Percentiles rank a stretch among this genome's conserved stretches.
phyloP scores from a whole-genome alignment of 2,888 invertebrate species.

The Lamproptera curius region DNA sequence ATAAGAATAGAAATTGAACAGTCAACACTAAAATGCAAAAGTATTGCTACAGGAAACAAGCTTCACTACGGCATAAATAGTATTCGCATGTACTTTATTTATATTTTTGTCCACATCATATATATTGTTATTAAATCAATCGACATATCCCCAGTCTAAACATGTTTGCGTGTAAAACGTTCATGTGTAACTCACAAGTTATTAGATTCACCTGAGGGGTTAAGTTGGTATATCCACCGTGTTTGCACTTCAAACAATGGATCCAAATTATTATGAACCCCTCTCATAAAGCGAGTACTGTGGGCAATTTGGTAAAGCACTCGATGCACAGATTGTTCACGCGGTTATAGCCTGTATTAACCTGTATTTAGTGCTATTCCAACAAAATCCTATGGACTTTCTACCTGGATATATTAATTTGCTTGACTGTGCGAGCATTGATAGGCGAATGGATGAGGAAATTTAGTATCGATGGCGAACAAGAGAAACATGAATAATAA shows the following conservation, averaged over 20 bases:
- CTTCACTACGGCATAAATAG: no score
- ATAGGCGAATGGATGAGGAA: conserved; percentile 20
- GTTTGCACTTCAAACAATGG: conserved; percentile 63
- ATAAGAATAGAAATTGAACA: no score
- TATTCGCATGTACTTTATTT: no score
- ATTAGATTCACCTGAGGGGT: conserved; percentile 69
- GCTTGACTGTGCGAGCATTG: conserved; percentile 10
- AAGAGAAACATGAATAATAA: conserved; percentile 19
- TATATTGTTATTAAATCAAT: no score
- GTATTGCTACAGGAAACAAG: no score
- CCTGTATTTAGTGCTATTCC: not conserved
- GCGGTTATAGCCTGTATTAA: conserved; percentile 4
- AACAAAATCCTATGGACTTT: not conserved
- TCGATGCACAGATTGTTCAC: not conserved
- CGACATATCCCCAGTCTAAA: no score
- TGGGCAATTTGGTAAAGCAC: conserved; percentile 15
- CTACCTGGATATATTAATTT: conserved; percentile 6
- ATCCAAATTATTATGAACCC: conserved; percentile 55
- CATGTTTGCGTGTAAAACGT: not conserved
- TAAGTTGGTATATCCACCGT: conserved; percentile 35
- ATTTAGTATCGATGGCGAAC: conserved; percentile 19
- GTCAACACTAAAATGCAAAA: no score
- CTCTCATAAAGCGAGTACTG: conserved; percentile 25
- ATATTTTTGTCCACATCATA: no score
- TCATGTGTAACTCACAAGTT: conserved; percentile 35